Base-by-base conservation (phyloP, 2,797 vertebrate species). In the Xenops minutus region DNA sequence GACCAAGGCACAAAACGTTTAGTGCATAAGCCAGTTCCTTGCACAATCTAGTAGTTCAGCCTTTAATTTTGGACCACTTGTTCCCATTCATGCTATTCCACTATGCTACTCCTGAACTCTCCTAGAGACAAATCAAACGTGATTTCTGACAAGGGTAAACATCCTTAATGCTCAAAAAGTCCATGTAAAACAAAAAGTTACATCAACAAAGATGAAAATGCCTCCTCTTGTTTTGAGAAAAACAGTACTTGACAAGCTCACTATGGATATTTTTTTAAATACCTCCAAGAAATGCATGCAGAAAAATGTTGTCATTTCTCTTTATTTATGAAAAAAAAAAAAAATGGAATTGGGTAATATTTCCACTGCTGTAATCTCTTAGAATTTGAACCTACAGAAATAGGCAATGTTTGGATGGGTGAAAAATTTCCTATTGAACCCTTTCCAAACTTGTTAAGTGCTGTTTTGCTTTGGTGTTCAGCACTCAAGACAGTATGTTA, bases 1-100 rank as follows among this genome's bases (percentile, higher is more conserved):
- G 97, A 98, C 98, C 98, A 98, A 98, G 98, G 98, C 98, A 98
- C 98, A 96, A 97, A 98, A 98, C 93, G 96, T 98, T 97, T 97
- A 98, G 98, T 98, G 98, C 97, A 97, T 98, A 98, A 98, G 95
- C 97, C 97, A 96, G 97, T 97, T 97, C 97, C 95, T 96, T 97
- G 96, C 92, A 97, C 92, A 95, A 97, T 95, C 95, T 95, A 96
- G 93, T 93, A 96, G 94, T 90, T 97, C 94, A 96, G 83, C 80
- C 66, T 83, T 95, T 97, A 84, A 93, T 97, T 97, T 97, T 98
- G 98, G 97, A 98, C 97, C 97, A 95, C 96, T 93, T 95, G 75
- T 75, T 96, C 92, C 92, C 97, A 97, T 88, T 91, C 93, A 95
- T 24, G 54, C 96, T 94, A 97, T 94, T 92, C 92, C 88, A 93